phyloP scores from a whole-genome alignment of 2,113 vertebrate species.

The Microcebus ravelobensis region DNA sequence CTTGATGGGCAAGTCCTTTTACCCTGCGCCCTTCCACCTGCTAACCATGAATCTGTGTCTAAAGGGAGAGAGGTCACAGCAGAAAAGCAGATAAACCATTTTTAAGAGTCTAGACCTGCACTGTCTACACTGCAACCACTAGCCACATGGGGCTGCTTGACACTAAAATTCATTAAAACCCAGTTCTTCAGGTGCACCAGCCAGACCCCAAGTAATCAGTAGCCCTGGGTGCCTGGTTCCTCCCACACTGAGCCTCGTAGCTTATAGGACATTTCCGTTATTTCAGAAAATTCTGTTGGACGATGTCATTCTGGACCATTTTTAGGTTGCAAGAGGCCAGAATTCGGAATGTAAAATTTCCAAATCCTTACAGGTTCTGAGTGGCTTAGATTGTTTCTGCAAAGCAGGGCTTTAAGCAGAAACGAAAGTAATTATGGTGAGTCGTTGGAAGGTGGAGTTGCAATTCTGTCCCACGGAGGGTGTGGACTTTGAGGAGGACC shows the following conservation, averaged over 20 bases:
- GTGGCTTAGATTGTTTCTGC: background rate
- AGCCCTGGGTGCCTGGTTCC: background rate
- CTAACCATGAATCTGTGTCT: no score
- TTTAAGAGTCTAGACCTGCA: background rate
- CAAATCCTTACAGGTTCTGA: background rate
- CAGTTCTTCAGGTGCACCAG: background rate
- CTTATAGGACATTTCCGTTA: background rate
- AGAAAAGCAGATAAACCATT: background rate
- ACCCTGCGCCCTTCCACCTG: background rate
- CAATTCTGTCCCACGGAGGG: accelerated
- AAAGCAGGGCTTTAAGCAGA: background rate
- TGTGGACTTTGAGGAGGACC: accelerated
- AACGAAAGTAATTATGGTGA: accelerated
- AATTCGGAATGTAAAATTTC: background rate
- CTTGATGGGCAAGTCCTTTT: background rate
- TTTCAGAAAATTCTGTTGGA: background rate
- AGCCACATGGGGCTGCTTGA: background rate
- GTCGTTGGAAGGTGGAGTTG: background rate
- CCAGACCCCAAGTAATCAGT: accelerated
- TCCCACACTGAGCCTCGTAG: background rate
- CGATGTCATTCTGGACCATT: background rate
- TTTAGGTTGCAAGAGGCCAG: background rate
- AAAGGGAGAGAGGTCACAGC: background rate
- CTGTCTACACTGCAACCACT: background rate
- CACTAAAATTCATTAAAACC: background rate